These are phyloP conservation scores for Anguilla marmorata DNA, from an alignment of 2,797 vertebrate species.

Conservation along the genomic window DNA sequence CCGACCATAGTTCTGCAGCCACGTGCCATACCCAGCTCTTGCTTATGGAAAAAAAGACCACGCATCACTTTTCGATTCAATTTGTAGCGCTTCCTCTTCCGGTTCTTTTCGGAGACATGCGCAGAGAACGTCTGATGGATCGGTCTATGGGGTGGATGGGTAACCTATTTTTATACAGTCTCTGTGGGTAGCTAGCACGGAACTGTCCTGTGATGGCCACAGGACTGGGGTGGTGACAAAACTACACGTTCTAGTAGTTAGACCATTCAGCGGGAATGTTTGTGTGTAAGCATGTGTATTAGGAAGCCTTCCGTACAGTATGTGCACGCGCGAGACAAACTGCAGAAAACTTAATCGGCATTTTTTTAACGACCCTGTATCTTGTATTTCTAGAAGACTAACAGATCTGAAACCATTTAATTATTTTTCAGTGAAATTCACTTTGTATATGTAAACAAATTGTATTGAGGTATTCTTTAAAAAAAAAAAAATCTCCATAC, in stretches of 20 bases:
- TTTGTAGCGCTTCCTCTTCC: conserved; percentile 27
- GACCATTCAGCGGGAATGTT: neutral
- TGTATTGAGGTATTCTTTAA: neutral
- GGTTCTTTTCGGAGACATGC: conserved; percentile 6
- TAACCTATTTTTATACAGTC: no score
- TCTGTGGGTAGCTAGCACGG: no score
- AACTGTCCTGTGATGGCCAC: neutral
- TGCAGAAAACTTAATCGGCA: neutral
- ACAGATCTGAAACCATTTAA: neutral
- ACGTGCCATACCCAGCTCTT: neutral
- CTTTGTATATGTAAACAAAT: neutral
- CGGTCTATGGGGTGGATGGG: neutral
- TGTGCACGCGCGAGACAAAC: neutral
- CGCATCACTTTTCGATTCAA: neutral
- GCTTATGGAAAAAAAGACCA: neutral
- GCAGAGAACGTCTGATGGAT: neutral
- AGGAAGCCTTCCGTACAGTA: neutral
- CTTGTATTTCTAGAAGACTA: neutral
- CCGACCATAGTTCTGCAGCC: neutral
- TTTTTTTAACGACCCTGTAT: neutral
- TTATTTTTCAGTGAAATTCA: neutral
- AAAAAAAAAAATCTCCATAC: neutral
- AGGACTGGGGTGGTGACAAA: neutral
- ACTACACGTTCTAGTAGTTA: neutral
- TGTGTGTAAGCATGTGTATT: neutral